Evolutionary conservation across 2,797 vertebrate species (phyloP), one percentile per base, ranked within the genome.

Genomic region (Denticeps clupeoides): DNA sequence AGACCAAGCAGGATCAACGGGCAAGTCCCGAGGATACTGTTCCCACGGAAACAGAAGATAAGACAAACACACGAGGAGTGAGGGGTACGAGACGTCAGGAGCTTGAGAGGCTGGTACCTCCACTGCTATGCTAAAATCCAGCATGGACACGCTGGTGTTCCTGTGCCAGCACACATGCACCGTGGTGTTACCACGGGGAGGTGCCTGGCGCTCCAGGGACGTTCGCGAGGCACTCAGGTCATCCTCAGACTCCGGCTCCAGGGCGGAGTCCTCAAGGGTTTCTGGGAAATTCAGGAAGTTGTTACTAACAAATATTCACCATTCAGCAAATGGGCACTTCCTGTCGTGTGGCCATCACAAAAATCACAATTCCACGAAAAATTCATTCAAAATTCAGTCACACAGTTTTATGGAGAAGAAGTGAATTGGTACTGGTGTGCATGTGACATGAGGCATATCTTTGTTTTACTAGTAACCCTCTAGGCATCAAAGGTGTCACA

Each of bases 101-200:
- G 65, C 72, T 65, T 62, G 67, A 59, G 62, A 75, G 74, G 70
- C 71, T 55, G 80, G 74, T 91, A 97, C 94, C 94, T 99, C 93
- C 75, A 90, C 87, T 10, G 93, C 93, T 73, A 91, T 60, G 81
- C 90, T 97, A 86, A 96, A 97, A 86, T 99, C 94, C 87, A 96
- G 75, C 91, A 95, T 92, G 73, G 93, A 95, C 73, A 97, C 94
- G 45, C 90, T 99, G 83, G 93, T 95, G 82, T 89, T 97, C 77
- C 93, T 86, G 75, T 99, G 94, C 93, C 94, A 99, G 80, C 93
- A 99, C 76, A 99, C 94, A 45, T 98, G 93, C 75, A 93, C 92
- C 79, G 91, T 96, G 62, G 93, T 97, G 87, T 97, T 99, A 81
- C 91, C 93, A 66, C 93, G 93, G 75, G 93, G 91, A 51, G 87